Evolutionary conservation across 2,113 vertebrate species (phyloP), one percentile per base, ranked within the genome.

Genomic region (Limnothrissa miodon): DNA sequence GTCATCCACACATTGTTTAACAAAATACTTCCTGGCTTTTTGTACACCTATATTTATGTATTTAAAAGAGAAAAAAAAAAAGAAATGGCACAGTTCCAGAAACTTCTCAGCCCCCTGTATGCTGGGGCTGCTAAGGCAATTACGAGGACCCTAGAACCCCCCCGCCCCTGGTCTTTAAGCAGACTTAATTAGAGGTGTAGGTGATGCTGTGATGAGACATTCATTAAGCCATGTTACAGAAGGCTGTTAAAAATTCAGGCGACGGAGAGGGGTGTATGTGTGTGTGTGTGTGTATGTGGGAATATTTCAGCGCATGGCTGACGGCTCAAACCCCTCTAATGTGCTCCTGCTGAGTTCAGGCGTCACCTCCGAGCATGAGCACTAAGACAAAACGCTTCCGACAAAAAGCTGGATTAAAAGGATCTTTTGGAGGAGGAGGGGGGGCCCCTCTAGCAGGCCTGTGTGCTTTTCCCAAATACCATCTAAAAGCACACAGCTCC

Each of bases 101-200:
- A 42, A 48, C 10, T 33, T 82, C 46, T 48, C 17, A 0, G 33
- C 17, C 2, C 33, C 15, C 11, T 81, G 62, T 13, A 4, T 13
- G 33, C 13, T 9, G 82, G 42, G 79, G 79, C 84, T 81, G 78
- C 82, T 78, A 81, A 84, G 81, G 51, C 7, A 25, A 85, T 87
- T 83, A 83, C 45, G 13, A 6, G 42, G 42, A 42, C 42, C 42
- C n/a, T n/a, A n/a, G n/a, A n/a, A n/a, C 23, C 81, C 29, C 45
- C 80, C 53, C 70, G 48, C 53, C 51, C 23, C 7, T 13, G 2
- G 70, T 48, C 42, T 85, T 36, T 66, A 70, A 83, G 70, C 82
- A 84, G 36, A 78, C 85, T 89, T 86, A 78, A 86, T 85, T 82
- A 86, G 33, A 53, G 81, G 62, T 83, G 81, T 80, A 79, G 42